Base-by-base conservation (phyloP, 2,888 invertebrate genomes). In the Drosophila suboccidentalis region DNA sequence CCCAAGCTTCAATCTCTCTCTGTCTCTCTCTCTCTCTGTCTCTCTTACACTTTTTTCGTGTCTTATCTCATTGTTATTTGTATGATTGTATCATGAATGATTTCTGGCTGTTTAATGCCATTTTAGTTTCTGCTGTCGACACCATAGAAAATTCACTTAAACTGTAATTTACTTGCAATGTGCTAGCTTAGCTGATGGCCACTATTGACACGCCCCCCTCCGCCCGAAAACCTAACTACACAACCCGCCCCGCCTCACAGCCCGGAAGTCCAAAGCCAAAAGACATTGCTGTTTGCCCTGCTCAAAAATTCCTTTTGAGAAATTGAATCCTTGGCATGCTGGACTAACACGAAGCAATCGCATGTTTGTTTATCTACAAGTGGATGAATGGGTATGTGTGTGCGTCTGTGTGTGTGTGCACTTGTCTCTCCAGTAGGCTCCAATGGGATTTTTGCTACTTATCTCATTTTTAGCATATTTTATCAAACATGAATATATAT, bases 401-500 rank as follows among this genome's bases (percentile, higher is more conserved):
- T 58, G n/a, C 19, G 29, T 54, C 34, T 54, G 15, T 66, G 55
- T 78, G 71, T 69, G 47, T 34, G 47, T 75, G 76, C 70, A 74
- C 74, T 86, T 82, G 80, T 71, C 59, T 62, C 51, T 60, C 15
- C 64, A 49, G 68, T 78, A 72, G 76, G 73, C 73, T 72, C 80
- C 81, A 81, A 81, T 81, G 88, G 86, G 90, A 89, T 87, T 87
- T 87, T 74, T 77, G 78, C 75, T 81, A 80, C 90, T 86, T 83
- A 90, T 89, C 79, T 80, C 78, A 86, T 90, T 88, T 90, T 86
- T 66, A 80, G 90, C 90, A 90, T 86, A 86, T 90, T 90, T 88
- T 82, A 86, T 90, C 90, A 90, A 90, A 87, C 74, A 89, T 80
- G 71, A 78, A 80, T 75, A 51, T 65, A 57, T 63, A 62, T 62